Conservation (phyloP, 2,888 invertebrate species). For the Crepidodera aurea region DNA sequence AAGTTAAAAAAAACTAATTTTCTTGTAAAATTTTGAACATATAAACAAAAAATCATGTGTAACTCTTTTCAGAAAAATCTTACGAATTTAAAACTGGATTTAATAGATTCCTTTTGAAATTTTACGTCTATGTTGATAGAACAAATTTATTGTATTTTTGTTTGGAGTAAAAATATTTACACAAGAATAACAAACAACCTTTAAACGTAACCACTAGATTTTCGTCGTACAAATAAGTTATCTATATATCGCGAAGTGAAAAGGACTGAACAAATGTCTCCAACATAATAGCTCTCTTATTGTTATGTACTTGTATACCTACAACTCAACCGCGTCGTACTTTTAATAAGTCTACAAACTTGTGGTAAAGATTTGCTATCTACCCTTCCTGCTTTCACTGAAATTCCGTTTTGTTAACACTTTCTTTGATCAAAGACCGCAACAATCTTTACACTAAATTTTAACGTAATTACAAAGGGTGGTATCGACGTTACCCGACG, state of each 20-base stretch:
- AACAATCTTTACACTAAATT: slow-evolving; percentile 12
- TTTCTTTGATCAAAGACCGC: slow-evolving; percentile 8
- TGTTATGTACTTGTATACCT: not conserved
- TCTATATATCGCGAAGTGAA: not conserved
- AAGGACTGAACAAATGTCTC: not conserved
- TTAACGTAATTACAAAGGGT: slow-evolving; percentile 10
- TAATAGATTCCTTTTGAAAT: no score
- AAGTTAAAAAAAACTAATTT: no score
- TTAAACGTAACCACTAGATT: no score
- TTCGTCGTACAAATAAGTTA: no score
- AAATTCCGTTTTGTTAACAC: not conserved
- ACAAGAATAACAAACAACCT: no score
- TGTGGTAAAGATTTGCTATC: not conserved
- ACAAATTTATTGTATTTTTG: no score
- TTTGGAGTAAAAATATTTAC: no score
- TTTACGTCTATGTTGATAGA: no score
- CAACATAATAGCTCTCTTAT: not conserved
- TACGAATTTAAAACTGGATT: no score
- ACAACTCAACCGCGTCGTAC: not conserved
- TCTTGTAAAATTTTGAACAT: no score
- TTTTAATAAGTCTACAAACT: not conserved
- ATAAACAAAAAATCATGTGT: no score
- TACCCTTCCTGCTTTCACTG: not conserved
- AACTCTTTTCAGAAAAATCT: no score
- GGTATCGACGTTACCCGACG: not conserved